Evolutionary conservation across 2,888 invertebrate genomes (phyloP).

Genomic region (Bellardia bayeri): DNA sequence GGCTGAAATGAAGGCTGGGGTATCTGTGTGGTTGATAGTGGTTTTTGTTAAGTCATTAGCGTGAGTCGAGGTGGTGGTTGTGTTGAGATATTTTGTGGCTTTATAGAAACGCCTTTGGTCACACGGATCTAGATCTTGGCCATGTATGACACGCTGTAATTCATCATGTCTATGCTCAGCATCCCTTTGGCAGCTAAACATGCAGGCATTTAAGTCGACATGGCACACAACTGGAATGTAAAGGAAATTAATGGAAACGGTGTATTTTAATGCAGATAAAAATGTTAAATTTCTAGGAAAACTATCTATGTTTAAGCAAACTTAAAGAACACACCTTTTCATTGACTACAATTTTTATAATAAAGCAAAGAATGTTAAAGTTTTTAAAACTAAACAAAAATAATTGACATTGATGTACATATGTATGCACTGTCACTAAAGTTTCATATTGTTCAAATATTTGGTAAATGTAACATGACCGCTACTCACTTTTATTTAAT

Average conservation of each 20-base stretch:
- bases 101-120: slow-evolving; percentile 48
- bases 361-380: no score
- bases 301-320: no score
- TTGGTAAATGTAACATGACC: no score
- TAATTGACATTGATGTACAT: no score
- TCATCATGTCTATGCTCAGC: slow-evolving; percentile 77
- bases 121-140: slow-evolving; percentile 70
- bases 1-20: slow-evolving; percentile 76
- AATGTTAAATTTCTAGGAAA: neutral
- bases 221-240: slow-evolving; percentile 82
- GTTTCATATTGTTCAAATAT: no score
- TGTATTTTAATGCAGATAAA: no score
- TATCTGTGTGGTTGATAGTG: neutral
- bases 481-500: no score
- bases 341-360: neutral
- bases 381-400: no score
- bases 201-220: slow-evolving; percentile 82
- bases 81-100: slow-evolving; percentile 3
- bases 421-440: no score
- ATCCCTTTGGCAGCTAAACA: slow-evolving; percentile 81
- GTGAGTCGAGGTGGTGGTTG: neutral
- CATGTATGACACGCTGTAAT: slow-evolving; percentile 78
- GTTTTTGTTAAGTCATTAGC: slow-evolving; percentile 16
- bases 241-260: neutral
- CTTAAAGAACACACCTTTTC: neutral